Percentiles rank a stretch among this genome's conserved stretches.
Conservation (phyloP, 2,797 vertebrate genomes). For the Molothrus ater region DNA sequence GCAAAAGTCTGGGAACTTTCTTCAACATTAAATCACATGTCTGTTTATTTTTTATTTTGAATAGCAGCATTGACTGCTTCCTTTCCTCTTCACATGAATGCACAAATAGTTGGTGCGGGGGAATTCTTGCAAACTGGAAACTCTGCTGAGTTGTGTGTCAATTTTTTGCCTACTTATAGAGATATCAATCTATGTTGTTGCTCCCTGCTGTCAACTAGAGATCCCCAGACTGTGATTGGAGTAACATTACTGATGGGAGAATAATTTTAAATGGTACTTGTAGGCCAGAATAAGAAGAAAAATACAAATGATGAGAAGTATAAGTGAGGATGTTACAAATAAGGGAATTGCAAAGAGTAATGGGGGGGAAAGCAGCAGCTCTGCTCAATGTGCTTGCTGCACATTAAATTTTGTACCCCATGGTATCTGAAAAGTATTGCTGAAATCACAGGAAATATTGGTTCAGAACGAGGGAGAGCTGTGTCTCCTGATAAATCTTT, state of each 20-base stretch:
- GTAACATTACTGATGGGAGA: neutral
- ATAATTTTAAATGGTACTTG: neutral
- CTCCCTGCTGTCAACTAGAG: neutral
- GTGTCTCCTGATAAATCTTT: neutral
- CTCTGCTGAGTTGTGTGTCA: neutral
- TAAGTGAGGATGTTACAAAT: neutral
- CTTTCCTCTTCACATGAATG: slow-evolving; percentile 6
- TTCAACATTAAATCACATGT: slow-evolving; percentile 39
- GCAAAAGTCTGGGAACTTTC: slow-evolving; percentile 42
- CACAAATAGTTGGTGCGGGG: neutral
- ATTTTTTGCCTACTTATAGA: neutral
- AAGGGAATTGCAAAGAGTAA: neutral
- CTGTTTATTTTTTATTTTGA: slow-evolving; percentile 28
- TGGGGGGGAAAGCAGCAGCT: neutral
- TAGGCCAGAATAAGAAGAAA: neutral
- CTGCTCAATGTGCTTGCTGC: neutral
- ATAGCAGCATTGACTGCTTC: slow-evolving; percentile 45
- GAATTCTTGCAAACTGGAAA: slow-evolving; percentile 2
- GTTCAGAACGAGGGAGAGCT: slow-evolving; percentile 15
- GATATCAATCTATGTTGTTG: neutral
- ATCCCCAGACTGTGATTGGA: neutral
- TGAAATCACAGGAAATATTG: slow-evolving; percentile 32
- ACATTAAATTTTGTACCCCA: neutral
- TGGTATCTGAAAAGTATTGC: neutral
- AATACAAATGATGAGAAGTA: neutral